Base-by-base conservation (phyloP, 30 jellyfish, hydroid and myxozoan species). In the Euphysa ruthae region DNA sequence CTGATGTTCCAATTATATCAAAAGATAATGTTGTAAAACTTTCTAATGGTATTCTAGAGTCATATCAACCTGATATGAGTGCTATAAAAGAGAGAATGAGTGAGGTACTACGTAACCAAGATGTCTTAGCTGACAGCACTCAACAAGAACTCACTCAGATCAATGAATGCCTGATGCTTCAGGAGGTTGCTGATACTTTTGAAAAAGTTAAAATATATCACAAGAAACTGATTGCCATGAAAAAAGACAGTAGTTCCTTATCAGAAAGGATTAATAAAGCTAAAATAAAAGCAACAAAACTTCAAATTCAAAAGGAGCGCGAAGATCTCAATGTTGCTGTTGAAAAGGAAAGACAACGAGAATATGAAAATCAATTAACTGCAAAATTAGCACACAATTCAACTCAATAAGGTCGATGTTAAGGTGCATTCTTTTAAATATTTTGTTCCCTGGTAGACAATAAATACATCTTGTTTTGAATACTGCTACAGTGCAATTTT, bases 311-410 rank as follows among this genome's bases (percentile, higher is more conserved):
- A 51, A 54, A 56, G 28, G 78, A 70, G 55, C 56, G 26, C 13
- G 63, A 70, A 23, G 83, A 70, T 35, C 43, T 70, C 6, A 63
- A 52, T 24, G 32, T 26, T 32, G 83, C 83, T 6, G 25, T 28
- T 10, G 83, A 52, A 43, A 70, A 70, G 30, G 83, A 70, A 38
- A 54, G 64, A 32, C 66, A 70, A 22, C 60, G 83, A 24, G 35
- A 50, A 16, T 70, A 52, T 33, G 83, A 70, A 57, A 54, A 42
- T 35, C 78, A 70, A 26, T 21, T 70, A 5, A 57, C 77, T 22
- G 83, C 83, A 21, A 54, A 56, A 35, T 78, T 69, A 27, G 83
- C 83, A 2, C 10, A n/a, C n/a, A n/a, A n/a, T n/a, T n/a, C n/a
- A n/a, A n/a, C n/a, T n/a, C n/a, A n/a, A n/a, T n/a, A n/a, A n/a